A percentile compares a stretch with the other conserved stretches of the same genome.
These are phyloP conservation scores for Leucania comma DNA, from an alignment of 2,888 invertebrate genomes.

Conservation along the genomic window DNA sequence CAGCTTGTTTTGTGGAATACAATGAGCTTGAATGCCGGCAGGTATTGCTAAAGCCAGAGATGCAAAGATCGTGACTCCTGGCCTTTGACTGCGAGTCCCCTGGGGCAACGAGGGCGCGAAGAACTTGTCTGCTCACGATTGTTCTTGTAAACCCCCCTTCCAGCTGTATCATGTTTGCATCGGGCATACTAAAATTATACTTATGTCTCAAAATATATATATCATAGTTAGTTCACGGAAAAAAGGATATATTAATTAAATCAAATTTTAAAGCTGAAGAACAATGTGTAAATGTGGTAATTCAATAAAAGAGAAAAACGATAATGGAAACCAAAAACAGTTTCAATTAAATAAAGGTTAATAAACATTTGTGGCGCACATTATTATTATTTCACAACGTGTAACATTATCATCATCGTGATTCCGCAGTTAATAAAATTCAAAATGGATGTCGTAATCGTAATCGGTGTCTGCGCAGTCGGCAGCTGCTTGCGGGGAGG, in stretches of 20 bases:
- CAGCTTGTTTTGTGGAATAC: slow-evolving; percentile 51
- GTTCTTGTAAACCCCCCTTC: slow-evolving; percentile 55
- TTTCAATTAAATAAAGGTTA: slow-evolving; percentile 66
- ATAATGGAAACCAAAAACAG: slow-evolving; percentile 54
- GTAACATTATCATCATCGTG: slow-evolving; percentile 76
- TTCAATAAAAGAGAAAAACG: slow-evolving; percentile 54
- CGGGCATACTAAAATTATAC: not conserved
- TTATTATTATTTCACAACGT: slow-evolving; percentile 76
- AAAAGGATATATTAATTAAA: slow-evolving; percentile 20
- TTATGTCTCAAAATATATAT: not conserved
- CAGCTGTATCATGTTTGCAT: slow-evolving; percentile 28
- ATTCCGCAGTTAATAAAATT: slow-evolving; percentile 82
- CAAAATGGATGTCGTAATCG: slow-evolving; percentile 84
- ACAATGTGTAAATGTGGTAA: slow-evolving; percentile 44
- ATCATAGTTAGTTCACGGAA: slow-evolving; percentile 8
- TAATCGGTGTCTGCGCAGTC: slow-evolving; percentile 76
- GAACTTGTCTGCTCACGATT: slow-evolving; percentile 74
- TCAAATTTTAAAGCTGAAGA: slow-evolving; percentile 37
- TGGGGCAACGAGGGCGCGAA: slow-evolving; percentile 69
- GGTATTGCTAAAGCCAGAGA: slow-evolving; percentile 69
- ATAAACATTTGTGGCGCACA: slow-evolving; percentile 68
- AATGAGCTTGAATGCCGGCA: slow-evolving; percentile 65
- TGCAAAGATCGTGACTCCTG: slow-evolving; percentile 77
- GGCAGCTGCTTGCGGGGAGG: slow-evolving; percentile 64
- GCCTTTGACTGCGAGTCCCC: slow-evolving; percentile 78